Percentiles rank a stretch among this genome's conserved stretches.
Evolutionary conservation across 2,888 invertebrate species (phyloP).

Genomic region (Lordiphosa fenestrarum): DNA sequence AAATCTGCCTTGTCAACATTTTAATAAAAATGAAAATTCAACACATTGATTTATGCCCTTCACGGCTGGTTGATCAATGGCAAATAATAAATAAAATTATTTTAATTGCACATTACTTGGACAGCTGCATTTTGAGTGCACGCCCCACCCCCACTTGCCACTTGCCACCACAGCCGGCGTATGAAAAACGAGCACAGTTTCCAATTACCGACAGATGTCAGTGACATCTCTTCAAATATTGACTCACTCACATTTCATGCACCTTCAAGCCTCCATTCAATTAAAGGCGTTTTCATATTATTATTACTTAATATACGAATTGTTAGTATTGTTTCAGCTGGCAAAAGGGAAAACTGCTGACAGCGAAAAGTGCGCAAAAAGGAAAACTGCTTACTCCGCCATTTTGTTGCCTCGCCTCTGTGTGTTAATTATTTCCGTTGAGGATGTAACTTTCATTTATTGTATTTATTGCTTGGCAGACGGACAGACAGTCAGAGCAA

Average conservation of each 20-base stretch:
- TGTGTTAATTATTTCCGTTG: constrained; percentile 72
- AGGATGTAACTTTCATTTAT: constrained; percentile 61
- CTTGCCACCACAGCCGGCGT: constrained; percentile 20
- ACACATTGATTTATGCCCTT: constrained; percentile 59
- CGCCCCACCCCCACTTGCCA: constrained; percentile 2
- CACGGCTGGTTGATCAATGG: constrained; percentile 70
- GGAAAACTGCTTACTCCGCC: constrained; percentile 59
- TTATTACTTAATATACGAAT: constrained; percentile 40
- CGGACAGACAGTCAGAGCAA: background rate
- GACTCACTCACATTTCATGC: constrained; percentile 20
- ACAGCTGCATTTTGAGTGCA: constrained; percentile 46
- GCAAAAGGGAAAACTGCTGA: constrained; percentile 44
- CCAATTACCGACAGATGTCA: constrained; percentile 52
- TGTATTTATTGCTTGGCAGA: constrained; percentile 32
- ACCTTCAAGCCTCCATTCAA: constrained; percentile 56
- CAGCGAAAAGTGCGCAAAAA: constrained; percentile 9
- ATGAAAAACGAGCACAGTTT: constrained; percentile 61
- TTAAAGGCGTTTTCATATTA: constrained; percentile 49
- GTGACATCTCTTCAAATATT: constrained; percentile 45
- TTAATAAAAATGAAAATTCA: constrained; percentile 24
- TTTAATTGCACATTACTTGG: constrained; percentile 60
- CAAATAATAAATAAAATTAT: constrained; percentile 73
- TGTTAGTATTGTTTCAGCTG: constrained; percentile 7
- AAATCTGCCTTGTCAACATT: constrained; percentile 50
- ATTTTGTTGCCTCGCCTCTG: constrained; percentile 35